Evolutionary conservation across 1,140 invertebrate species (phyloP).

Genomic region (Bactericera cockerelli): DNA sequence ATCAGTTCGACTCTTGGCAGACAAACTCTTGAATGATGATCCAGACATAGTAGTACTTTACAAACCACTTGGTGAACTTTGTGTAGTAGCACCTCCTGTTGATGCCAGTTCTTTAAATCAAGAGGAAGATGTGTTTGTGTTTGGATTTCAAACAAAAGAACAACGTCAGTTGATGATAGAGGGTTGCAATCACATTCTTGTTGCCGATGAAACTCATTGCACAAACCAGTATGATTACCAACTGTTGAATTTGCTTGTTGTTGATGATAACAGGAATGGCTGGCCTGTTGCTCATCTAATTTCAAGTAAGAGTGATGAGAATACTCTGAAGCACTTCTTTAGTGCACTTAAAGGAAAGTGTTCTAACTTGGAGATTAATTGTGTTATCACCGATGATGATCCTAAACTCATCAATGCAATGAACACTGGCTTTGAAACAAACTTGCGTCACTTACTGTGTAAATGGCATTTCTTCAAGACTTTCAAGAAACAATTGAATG

Average conservation of each 20-base stretch:
- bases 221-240: neutral
- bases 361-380: neutral
- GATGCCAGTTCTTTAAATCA: neutral
- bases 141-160: constrained; percentile 5
- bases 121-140: constrained; percentile 4
- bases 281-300: neutral
- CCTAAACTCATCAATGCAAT: constrained; percentile 8
- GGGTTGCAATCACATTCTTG: neutral
- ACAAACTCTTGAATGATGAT: neutral
- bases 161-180: constrained; percentile 8
- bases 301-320: neutral
- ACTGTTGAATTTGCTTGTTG: neutral
- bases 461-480: constrained; percentile 11
- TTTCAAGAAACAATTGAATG: constrained; percentile 6
- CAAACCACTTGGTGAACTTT: neutral
- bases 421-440: constrained; percentile 3
- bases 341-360: neutral
- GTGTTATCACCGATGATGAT: constrained; percentile 13
- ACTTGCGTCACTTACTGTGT: constrained; percentile 6
- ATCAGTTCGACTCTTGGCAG: neutral
- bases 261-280: neutral
- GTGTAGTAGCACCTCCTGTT: neutral
- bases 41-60: neutral
- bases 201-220: neutral
- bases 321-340: neutral